A percentile compares a stretch with the other conserved stretches of the same genome.
Evolutionary conservation across 2,113 vertebrate genomes (phyloP).

Genomic region (Gallinago undulata): DNA sequence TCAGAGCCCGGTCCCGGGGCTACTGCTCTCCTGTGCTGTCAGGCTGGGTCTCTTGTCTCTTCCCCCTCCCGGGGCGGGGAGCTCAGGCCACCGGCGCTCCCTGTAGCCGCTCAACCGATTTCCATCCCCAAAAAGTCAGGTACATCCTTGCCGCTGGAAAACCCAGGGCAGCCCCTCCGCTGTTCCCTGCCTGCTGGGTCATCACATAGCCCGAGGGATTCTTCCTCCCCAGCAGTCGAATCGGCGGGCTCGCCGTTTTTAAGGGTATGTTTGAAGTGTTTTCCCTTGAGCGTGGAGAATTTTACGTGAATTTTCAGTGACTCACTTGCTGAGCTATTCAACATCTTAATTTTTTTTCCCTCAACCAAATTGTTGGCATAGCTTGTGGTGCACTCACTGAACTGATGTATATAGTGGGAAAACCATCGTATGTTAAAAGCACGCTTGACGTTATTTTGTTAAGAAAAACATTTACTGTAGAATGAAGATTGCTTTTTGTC

Average conservation of each 20-base stretch:
- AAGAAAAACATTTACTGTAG: background rate
- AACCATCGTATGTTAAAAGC: background rate
- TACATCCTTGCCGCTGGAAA: too few relatives aligned
- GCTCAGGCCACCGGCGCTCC: too few relatives aligned
- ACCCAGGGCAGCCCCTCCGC: rapidly evolving
- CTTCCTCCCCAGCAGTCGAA: background rate
- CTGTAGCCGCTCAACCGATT: rapidly evolving
- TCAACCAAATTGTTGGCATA: background rate
- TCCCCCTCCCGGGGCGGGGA: background rate
- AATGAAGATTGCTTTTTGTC: background rate
- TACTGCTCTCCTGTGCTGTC: background rate
- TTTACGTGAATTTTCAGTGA: background rate
- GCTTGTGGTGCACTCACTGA: background rate
- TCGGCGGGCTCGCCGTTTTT: background rate
- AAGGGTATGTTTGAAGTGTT: background rate
- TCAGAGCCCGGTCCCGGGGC: background rate
- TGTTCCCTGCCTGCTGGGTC: background rate
- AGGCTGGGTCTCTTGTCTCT: rapidly evolving
- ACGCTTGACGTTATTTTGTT: background rate
- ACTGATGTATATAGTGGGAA: background rate
- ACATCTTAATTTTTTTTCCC: too few relatives aligned
- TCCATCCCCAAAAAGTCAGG: rapidly evolving
- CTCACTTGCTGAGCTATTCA: background rate
- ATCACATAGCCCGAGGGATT: background rate
- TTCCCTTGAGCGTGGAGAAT: background rate